Conservation (phyloP, 2,888 invertebrate genomes). For the Gandaritis pyraliata region DNA sequence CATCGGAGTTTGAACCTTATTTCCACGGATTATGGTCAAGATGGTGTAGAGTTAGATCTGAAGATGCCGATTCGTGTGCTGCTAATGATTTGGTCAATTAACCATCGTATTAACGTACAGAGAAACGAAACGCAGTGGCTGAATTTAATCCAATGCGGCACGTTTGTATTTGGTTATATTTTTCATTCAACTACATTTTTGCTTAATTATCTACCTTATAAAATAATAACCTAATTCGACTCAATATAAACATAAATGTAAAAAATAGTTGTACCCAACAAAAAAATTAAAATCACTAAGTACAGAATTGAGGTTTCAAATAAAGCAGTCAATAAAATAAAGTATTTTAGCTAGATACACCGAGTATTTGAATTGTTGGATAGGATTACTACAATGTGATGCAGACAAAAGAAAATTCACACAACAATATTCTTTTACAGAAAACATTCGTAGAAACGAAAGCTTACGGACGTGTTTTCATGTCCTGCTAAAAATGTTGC, state of each 20-base stretch:
- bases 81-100: slow-evolving; percentile 75
- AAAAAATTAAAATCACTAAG: not conserved
- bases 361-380: too few relatives aligned
- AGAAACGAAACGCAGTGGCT: slow-evolving; percentile 33
- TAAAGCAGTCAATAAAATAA: not conserved
- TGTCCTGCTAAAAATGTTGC: slow-evolving; percentile 17
- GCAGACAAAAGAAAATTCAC: not conserved
- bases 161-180: not conserved
- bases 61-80: slow-evolving; percentile 60
- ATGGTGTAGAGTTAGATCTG: slow-evolving; percentile 41
- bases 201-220: too few relatives aligned
- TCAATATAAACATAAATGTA: too few relatives aligned
- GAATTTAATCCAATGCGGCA: not conserved
- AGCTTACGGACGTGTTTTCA: slow-evolving; percentile 13
- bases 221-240: too few relatives aligned
- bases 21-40: slow-evolving; percentile 12
- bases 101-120: slow-evolving; percentile 40
- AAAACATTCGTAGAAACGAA: slow-evolving; percentile 6
- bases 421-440: slow-evolving; percentile 2
- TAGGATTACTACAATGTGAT: too few relatives aligned
- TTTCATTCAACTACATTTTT: too few relatives aligned
- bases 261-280: too few relatives aligned
- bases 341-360: too few relatives aligned
- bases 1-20: slow-evolving; percentile 18
- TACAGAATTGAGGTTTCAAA: not conserved